A percentile compares a stretch with the other conserved stretches of the same genome.
Conservation (phyloP, 1,140 invertebrate genomes). For the Drosophila erecta region DNA sequence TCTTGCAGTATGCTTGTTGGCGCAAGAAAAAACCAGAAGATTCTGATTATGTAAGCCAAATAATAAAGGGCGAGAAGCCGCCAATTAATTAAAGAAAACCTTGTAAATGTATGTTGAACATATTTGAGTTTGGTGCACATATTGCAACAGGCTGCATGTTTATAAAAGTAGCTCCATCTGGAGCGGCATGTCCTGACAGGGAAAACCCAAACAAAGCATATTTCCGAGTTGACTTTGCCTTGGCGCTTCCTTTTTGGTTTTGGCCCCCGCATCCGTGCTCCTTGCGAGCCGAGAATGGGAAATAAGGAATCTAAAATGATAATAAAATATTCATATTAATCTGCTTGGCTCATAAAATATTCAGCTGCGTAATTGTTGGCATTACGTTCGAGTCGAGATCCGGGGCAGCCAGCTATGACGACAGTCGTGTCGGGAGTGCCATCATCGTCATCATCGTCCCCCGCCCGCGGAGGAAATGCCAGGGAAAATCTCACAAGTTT, state of each 20-base stretch:
- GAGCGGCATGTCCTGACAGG: conserved; percentile 4
- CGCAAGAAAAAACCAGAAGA: no score
- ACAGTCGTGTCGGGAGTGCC: conserved; percentile 41
- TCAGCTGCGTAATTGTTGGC: conserved; percentile 82
- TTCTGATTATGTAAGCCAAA: no score
- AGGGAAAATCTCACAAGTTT: conserved; percentile 70
- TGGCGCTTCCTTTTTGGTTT: conserved; percentile 32
- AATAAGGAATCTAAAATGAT: conserved; percentile 80
- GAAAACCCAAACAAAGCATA: conserved; percentile 79
- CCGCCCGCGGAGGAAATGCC: conserved; percentile 55
- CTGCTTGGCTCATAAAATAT: conserved; percentile 82
- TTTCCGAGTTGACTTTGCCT: conserved; percentile 68
- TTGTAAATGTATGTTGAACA: neutral
- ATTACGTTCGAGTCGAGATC: conserved; percentile 59
- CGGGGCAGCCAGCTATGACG: conserved; percentile 40
- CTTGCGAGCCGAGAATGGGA: conserved; percentile 5
- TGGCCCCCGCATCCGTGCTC: neutral
- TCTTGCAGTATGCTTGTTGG: no score
- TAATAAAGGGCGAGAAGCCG: no score
- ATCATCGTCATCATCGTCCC: conserved; percentile 17
- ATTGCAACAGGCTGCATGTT: neutral
- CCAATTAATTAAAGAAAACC: neutral
- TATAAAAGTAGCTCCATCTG: conserved; percentile 8
- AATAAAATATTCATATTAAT: conserved; percentile 85
- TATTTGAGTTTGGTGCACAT: neutral